Evolutionary conservation across 2,888 invertebrate genomes (phyloP).

Genomic region (Teinopalpus imperialis): DNA sequence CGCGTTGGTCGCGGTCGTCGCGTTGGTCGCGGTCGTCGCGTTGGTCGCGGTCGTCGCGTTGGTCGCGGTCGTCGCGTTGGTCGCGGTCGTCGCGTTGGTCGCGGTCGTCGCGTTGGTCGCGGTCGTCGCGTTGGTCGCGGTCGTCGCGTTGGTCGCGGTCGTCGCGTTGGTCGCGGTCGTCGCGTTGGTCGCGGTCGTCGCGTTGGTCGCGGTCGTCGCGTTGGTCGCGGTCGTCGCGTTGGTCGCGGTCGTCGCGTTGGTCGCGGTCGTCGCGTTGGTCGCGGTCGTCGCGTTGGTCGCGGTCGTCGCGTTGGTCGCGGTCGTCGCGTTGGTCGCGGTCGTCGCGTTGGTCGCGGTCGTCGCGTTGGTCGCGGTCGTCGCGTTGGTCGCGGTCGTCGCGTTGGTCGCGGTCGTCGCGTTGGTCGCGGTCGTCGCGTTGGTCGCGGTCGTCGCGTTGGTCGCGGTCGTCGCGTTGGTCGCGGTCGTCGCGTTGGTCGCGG

Average conservation of each 20-base stretch:
- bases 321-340: conserved; percentile 84
- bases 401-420: conserved; percentile 37
- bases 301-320: conserved; percentile 70
- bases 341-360: conserved; percentile 17
- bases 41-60: conserved; percentile 37
- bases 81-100: conserved; percentile 58
- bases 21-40: conserved; percentile 82
- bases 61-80: conserved; percentile 19
- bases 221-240: conserved; percentile 55
- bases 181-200: conserved; percentile 61
- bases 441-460: conserved; percentile 58
- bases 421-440: conserved; percentile 19
- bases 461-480: conserved; percentile 86
- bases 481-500: conserved; percentile 1
- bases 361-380: conserved; percentile 42
- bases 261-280: background rate
- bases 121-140: conserved; percentile 1
- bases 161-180: conserved; percentile 82
- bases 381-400: conserved; percentile 82
- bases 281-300: conserved; percentile 19
- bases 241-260: conserved; percentile 83
- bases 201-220: conserved; percentile 17
- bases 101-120: conserved; percentile 86
- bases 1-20: conserved; percentile 42
- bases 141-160: conserved; percentile 17